Conservation (phyloP, 2,113 vertebrate species). For the Oxyura jamaicensis region DNA sequence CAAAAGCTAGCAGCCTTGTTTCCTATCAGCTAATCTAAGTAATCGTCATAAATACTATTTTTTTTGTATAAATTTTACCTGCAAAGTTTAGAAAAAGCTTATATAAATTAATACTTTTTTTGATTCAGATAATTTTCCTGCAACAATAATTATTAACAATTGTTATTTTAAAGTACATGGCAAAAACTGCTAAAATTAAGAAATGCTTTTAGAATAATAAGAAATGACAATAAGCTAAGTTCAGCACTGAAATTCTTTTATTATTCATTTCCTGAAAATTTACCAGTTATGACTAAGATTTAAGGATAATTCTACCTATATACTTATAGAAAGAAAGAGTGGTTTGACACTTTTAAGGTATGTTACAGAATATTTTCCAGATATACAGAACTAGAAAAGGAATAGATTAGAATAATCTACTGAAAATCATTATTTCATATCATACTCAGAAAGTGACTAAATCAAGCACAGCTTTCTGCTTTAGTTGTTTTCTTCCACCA, state of each 20-base stretch:
- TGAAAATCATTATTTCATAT: not conserved
- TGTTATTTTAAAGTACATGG: not conserved
- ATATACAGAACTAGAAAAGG: not conserved
- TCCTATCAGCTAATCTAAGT: not conserved
- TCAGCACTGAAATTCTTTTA: not conserved
- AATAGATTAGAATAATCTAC: not conserved
- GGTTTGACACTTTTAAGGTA: not conserved
- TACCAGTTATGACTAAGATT: not conserved
- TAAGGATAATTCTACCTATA: not conserved
- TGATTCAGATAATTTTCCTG: not conserved
- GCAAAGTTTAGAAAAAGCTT: not conserved
- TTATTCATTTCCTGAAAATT: not conserved
- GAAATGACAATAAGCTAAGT: not conserved
- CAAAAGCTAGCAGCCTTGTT: not conserved
- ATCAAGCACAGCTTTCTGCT: not conserved
- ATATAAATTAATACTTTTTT: not conserved
- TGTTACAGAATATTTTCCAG: not conserved
- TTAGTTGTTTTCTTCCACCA: constrained; percentile 38
- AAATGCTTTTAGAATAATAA: not conserved
- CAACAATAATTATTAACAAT: not conserved
- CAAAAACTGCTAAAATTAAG: not conserved
- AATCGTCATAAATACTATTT: not conserved
- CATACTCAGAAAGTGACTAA: not conserved
- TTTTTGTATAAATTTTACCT: not conserved
- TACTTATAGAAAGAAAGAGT: not conserved